Base-by-base conservation (phyloP, 2,888 invertebrate species). In the Plagodis pulveraria region DNA sequence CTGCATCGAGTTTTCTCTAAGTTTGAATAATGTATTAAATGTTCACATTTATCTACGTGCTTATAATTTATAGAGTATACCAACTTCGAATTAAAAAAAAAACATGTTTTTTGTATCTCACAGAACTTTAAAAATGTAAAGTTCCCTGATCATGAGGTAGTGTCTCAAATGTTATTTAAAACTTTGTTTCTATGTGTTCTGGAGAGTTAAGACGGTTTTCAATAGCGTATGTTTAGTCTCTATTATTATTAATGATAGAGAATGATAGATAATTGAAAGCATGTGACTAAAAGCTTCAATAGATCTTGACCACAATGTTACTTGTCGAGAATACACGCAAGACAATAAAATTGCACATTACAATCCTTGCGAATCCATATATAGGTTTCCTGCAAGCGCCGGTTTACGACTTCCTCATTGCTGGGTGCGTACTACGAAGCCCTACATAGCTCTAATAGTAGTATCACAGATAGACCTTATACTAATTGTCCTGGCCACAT, bases 291-390 rank as follows among this genome's bases (percentile, higher is more conserved):
- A 63, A 60, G 44, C 48, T 42, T 46, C 46, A 47, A 50, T 43
- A 42, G 38, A 32, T 43, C 38, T 56, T 58, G 62, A 53, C 58
- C 56, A 47, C 47, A 58, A 56, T 22, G 22, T 60, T 58, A 55
- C 50, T 40, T 44, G 38, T 45, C 53, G 54, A 59, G 59, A 61
- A 62, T 60, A 45, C 48, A 48, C 12, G 48, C 46, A 35, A 56
- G 65, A 81, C 77, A 81, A 81, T 80, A 63, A 77, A 80, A 80
- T 79, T 78, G 71, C 70, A 70, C 56, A 58, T 63, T 50, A 50
- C 63, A 55, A 71, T 72, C 65, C 66, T 62, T 65, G 69, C 63
- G 62, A 59, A 66, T 72, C 66, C 64, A 72, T 72, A 66, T 67
- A 71, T 62, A 65, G 70, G 56, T 56, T 69, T 72, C 63, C 71